Conservation (phyloP, 2,113 vertebrate genomes). For the Pithys albifrons region DNA sequence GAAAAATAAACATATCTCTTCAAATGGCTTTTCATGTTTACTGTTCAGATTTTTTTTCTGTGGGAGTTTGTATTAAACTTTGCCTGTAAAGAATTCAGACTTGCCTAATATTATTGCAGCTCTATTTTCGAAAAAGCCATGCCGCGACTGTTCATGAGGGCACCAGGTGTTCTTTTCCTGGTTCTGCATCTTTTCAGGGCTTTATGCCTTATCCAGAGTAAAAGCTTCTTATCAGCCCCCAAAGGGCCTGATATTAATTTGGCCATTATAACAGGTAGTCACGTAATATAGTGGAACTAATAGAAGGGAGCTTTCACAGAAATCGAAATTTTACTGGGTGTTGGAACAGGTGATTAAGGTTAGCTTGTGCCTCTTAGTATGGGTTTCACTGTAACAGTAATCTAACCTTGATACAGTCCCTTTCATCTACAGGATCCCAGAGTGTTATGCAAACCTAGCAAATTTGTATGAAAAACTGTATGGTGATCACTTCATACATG, state of each 20-base stretch:
- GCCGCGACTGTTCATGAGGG: neutral
- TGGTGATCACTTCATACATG: conserved; percentile 37
- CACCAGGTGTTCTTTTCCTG: neutral
- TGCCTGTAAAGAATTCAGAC: conserved; percentile 12
- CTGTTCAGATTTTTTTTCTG: neutral
- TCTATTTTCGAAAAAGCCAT: neutral
- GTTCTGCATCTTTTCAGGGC: neutral
- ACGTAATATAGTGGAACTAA: neutral
- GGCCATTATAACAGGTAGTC: neutral
- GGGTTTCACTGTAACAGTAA: neutral
- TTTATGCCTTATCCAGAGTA: neutral
- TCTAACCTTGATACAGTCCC: neutral
- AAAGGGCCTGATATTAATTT: neutral
- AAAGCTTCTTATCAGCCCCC: conserved; percentile 4
- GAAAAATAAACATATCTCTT: conserved; percentile 17
- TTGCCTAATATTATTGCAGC: neutral
- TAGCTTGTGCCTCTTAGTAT: neutral
- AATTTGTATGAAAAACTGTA: conserved; percentile 49
- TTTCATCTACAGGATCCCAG: conserved; percentile 39
- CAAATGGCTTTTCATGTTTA: conserved; percentile 11
- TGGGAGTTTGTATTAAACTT: neutral
- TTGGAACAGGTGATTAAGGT: neutral
- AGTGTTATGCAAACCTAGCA: conserved; percentile 19
- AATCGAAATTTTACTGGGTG: neutral
- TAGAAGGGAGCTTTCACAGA: neutral